Evolutionary conservation across 1,140 invertebrate species (phyloP).

Genomic region (Drosophila hydei): DNA sequence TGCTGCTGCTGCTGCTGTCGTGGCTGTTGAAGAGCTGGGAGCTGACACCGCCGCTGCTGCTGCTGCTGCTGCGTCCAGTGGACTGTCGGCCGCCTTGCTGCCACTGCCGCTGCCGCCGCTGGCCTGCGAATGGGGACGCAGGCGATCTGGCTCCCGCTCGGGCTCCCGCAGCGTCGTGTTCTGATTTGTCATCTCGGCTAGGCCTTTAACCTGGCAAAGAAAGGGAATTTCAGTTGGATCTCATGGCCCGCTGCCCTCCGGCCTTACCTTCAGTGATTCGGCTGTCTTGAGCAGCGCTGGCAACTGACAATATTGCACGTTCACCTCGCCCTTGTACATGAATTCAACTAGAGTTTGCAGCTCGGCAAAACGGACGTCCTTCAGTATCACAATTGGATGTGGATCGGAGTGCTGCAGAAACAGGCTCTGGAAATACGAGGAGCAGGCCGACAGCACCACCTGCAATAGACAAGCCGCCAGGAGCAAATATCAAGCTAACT

Average conservation of each 20-base stretch:
- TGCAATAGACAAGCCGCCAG: constrained; percentile 25
- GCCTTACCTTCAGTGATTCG: constrained; percentile 93
- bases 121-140: constrained; percentile 80
- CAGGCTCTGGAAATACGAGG: constrained; percentile 96
- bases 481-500: not conserved
- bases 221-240: not conserved
- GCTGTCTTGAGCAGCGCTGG: constrained; percentile 95
- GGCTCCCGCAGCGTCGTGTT: constrained; percentile 85
- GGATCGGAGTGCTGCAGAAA: constrained; percentile 95
- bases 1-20: constrained; percentile 39
- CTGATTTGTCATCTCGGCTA: constrained; percentile 95
- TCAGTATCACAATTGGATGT: constrained; percentile 96
- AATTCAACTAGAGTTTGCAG: constrained; percentile 96
- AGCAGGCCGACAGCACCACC: constrained; percentile 96
- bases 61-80: constrained; percentile 56
- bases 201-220: constrained; percentile 89
- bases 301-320: constrained; percentile 96
- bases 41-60: constrained; percentile 17
- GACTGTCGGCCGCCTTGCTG: constrained; percentile 60
- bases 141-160: constrained; percentile 81
- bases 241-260: too few relatives aligned
- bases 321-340: constrained; percentile 98
- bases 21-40: constrained; percentile 24
- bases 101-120: constrained; percentile 54
- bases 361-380: constrained; percentile 95